phyloP scores from a whole-genome alignment of 2,797 vertebrate genomes.

The Lacerta viridis region DNA sequence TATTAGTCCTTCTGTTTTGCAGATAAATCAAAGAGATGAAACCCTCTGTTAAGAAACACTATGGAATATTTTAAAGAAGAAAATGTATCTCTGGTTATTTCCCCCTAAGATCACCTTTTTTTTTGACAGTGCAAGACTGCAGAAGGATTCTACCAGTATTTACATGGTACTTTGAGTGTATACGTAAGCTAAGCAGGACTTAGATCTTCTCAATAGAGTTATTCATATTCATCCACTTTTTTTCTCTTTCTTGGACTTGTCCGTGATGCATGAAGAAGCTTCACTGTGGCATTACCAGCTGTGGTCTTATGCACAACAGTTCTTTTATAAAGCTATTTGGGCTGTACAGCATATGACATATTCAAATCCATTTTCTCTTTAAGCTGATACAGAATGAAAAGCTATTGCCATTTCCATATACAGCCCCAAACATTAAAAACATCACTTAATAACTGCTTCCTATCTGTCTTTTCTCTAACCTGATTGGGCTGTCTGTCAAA shows the following conservation, averaged over 20 bases:
- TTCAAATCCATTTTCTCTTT: neutral
- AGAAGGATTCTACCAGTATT: neutral
- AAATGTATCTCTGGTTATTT: neutral
- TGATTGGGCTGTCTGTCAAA: neutral
- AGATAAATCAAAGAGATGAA: conserved; percentile 11
- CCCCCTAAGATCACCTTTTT: neutral
- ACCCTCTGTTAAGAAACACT: neutral
- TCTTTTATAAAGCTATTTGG: neutral
- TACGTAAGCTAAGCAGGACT: neutral
- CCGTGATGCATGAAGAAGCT: neutral
- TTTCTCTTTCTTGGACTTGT: neutral
- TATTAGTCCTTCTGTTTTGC: neutral
- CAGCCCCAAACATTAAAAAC: neutral
- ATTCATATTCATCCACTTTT: neutral
- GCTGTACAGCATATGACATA: neutral
- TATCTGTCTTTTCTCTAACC: neutral
- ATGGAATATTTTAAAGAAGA: conserved; percentile 10
- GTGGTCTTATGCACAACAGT: neutral
- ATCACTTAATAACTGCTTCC: too few relatives aligned
- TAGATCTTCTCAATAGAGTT: neutral
- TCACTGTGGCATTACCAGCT: neutral
- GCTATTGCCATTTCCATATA: neutral
- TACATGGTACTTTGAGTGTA: neutral
- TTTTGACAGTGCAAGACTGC: neutral
- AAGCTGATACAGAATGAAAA: neutral